Conservation (phyloP, 2,888 invertebrate species). For the Amblyteles armatorius region DNA sequence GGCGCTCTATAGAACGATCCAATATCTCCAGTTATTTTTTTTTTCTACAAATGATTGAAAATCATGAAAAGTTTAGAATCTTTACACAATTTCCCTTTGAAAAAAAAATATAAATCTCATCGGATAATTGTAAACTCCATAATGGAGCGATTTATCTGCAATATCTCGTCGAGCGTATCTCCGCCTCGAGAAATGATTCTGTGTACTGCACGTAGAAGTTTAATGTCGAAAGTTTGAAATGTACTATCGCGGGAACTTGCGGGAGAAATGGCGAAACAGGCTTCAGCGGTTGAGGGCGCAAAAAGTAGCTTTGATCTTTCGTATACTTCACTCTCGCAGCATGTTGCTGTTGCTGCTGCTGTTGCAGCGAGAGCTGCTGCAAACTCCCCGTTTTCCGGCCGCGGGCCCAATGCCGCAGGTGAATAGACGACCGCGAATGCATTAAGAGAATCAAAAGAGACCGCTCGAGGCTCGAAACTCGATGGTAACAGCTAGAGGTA, state of each 20-base stretch:
- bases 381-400: constrained; percentile 23
- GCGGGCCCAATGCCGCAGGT: constrained; percentile 52
- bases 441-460: constrained; percentile 53
- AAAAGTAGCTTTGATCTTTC: constrained; percentile 75
- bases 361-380: constrained; percentile 5
- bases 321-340: constrained; percentile 14
- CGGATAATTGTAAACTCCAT: not conserved
- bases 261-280: constrained; percentile 51
- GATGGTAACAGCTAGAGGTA: not conserved
- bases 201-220: constrained; percentile 25
- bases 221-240: constrained; percentile 40
- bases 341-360: constrained; percentile 15
- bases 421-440: constrained; percentile 48
- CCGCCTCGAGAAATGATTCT: constrained; percentile 27
- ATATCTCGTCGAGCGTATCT: constrained; percentile 26
- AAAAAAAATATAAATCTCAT: constrained; percentile 1
- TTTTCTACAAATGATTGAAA: not conserved
- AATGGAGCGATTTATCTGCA: constrained; percentile 14
- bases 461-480: constrained; percentile 41
- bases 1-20: not conserved
- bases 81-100: constrained; percentile 1
- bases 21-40: not conserved
- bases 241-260: constrained; percentile 9
- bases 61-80: not conserved
- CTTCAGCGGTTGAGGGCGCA: constrained; percentile 55